These are phyloP conservation scores for Halcyon smyrnensis DNA, from an alignment of 2,797 vertebrate genomes.

Conservation along the genomic window DNA sequence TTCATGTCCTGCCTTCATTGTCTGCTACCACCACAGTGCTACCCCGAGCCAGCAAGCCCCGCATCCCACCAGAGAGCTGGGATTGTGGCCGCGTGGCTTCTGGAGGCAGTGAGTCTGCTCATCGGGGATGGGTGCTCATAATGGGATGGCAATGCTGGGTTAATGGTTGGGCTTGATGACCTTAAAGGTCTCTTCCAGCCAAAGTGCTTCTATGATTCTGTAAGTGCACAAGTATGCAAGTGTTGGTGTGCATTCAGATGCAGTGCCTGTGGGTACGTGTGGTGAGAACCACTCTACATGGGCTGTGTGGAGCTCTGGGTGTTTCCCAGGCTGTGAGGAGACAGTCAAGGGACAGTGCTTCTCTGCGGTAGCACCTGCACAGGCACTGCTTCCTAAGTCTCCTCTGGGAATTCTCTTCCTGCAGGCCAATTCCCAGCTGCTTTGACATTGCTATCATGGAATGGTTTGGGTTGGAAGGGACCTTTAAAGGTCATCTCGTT, in stretches of 20 bases:
- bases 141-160: neutral
- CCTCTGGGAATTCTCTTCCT: neutral
- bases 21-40: neutral
- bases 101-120: neutral
- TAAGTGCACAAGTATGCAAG: fast-evolving
- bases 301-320: neutral
- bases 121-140: fast-evolving
- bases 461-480: neutral
- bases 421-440: neutral
- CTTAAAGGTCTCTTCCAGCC: neutral
- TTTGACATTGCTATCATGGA: neutral
- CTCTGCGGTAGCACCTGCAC: neutral
- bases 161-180: neutral
- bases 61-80: fast-evolving
- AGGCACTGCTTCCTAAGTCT: neutral
- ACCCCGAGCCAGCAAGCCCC: fast-evolving
- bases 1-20: neutral
- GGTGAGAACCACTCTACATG: neutral
- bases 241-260: fast-evolving
- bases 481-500: neutral
- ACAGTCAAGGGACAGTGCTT: neutral
- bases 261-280: neutral
- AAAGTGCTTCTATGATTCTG: neutral
- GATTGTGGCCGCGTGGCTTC: fast-evolving
- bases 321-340: neutral